Evolutionary conservation across 53 echinoderm and acorn worm genomes (phyloP).

Genomic region (Zoroaster sp.): DNA sequence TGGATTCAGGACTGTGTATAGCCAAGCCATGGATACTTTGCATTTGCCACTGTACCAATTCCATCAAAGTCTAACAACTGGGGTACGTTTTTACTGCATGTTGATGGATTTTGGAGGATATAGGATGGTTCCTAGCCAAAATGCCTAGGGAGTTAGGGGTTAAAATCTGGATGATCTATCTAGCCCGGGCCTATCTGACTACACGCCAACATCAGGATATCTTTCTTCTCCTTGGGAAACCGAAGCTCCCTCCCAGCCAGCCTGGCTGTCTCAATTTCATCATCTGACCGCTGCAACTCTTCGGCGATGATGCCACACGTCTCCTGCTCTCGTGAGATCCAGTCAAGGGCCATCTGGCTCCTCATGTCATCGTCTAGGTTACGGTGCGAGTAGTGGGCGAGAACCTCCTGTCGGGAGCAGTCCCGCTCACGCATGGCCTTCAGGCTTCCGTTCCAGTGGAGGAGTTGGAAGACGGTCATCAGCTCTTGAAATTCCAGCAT

Average conservation of each 20-base stretch:
- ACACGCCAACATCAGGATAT: constrained; percentile 96
- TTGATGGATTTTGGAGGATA: background rate
- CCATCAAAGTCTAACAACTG: background rate
- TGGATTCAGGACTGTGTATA: too few relatives aligned
- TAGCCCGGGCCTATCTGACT: constrained; percentile 97
- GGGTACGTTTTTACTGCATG: background rate
- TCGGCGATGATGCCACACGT: constrained; percentile 73
- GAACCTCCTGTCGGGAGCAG: constrained; percentile 91
- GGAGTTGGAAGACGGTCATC: constrained; percentile 94
- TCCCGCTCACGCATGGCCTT: constrained; percentile 96
- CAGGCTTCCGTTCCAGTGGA: constrained; percentile 94
- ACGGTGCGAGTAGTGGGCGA: constrained; percentile 91
- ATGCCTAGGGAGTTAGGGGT: background rate
- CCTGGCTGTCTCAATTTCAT: constrained; percentile 85
- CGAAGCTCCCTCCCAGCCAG: constrained; percentile 91
- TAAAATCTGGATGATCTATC: background rate
- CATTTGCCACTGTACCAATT: too few relatives aligned
- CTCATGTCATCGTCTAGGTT: constrained; percentile 98
- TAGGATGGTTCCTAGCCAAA: too few relatives aligned
- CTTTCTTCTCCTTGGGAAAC: constrained; percentile 99
- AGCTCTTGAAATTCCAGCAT: constrained; percentile 97
- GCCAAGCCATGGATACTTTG: too few relatives aligned
- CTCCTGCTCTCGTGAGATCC: constrained; percentile 99
- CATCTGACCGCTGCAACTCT: constrained; percentile 77
- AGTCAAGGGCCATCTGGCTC: constrained; percentile 99